A percentile compares a stretch with the other conserved stretches of the same genome.
phyloP scores from a whole-genome alignment of 1,140 invertebrate genomes.

The Heliconius eleuchia region DNA sequence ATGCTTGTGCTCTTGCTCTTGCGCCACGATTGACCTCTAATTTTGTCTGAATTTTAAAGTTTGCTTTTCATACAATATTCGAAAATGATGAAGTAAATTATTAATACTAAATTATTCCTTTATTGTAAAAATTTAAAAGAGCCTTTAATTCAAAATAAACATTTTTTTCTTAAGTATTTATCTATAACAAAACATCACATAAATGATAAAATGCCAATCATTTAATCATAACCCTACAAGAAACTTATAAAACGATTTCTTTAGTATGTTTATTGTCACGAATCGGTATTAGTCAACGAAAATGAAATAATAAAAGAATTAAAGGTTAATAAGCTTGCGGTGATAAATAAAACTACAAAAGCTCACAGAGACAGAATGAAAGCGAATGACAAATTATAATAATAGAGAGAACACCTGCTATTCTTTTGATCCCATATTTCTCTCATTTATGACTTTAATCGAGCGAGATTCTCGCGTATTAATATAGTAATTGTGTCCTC shows the following conservation, averaged over 20 bases:
- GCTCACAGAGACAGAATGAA: slow-evolving; percentile 61
- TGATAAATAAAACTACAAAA: slow-evolving; percentile 57
- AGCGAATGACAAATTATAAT: slow-evolving; percentile 78
- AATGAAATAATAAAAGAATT: slow-evolving; percentile 20
- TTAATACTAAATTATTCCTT: not conserved
- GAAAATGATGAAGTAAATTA: no score
- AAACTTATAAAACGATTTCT: not conserved
- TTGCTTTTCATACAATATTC: no score
- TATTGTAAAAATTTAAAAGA: not conserved
- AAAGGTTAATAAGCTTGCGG: slow-evolving; percentile 52
- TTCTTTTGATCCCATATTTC: slow-evolving; percentile 79
- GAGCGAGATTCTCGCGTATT: slow-evolving; percentile 72
- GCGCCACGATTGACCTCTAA: no score
- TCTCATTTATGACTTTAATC: slow-evolving; percentile 80
- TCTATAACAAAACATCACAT: not conserved
- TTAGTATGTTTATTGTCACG: not conserved
- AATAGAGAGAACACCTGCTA: slow-evolving; percentile 78
- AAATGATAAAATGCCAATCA: not conserved
- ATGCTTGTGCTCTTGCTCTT: no score
- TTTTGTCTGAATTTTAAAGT: no score
- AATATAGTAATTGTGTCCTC: slow-evolving; percentile 66
- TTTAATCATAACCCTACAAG: not conserved
- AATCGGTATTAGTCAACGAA: slow-evolving; percentile 1
- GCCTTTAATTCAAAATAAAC: no score
- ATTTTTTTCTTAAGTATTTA: no score